Evolutionary conservation across 2,888 invertebrate species (phyloP).

Genomic region (Chrysolina haemoptera): DNA sequence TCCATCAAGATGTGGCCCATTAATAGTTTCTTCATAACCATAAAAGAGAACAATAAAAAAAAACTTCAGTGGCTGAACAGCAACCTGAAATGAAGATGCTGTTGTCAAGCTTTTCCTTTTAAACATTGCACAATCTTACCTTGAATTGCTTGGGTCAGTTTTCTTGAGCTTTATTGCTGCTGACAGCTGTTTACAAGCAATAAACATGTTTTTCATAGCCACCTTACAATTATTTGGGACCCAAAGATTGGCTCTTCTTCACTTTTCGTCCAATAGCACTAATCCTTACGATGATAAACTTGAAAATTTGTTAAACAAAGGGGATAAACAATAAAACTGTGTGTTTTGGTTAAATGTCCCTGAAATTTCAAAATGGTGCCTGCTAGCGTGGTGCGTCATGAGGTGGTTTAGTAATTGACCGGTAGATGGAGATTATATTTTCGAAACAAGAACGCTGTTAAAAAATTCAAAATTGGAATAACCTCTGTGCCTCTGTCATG

Average conservation of each 20-base stretch:
- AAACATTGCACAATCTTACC: slow-evolving; percentile 25
- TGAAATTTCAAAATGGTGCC: slow-evolving; percentile 42
- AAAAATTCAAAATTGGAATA: not conserved
- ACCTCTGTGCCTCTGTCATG: too few species aligned
- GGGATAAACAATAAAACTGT: slow-evolving; percentile 19
- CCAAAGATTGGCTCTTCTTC: not conserved
- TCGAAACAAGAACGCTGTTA: not conserved
- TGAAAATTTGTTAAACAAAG: slow-evolving; percentile 30
- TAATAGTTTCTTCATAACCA: slow-evolving; percentile 8
- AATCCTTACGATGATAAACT: not conserved
- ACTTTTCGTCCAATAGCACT: not conserved
- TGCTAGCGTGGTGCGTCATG: slow-evolving; percentile 33
- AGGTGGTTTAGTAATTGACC: not conserved
- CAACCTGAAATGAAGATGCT: slow-evolving; percentile 24
- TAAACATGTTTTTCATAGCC: slow-evolving; percentile 29
- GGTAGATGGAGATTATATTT: slow-evolving; percentile 23
- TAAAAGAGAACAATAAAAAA: not conserved
- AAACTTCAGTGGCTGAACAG: not conserved
- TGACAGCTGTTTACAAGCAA: slow-evolving; percentile 30
- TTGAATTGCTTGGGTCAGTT: slow-evolving; percentile 15
- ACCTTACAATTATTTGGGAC: slow-evolving; percentile 12
- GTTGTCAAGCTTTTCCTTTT: not conserved
- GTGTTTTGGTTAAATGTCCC: slow-evolving; percentile 38
- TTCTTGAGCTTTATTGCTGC: slow-evolving; percentile 17
- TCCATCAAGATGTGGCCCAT: not conserved